These are phyloP conservation scores for Ifrita kowaldi DNA, from an alignment of 2,113 vertebrate genomes.

Conservation along the genomic window DNA sequence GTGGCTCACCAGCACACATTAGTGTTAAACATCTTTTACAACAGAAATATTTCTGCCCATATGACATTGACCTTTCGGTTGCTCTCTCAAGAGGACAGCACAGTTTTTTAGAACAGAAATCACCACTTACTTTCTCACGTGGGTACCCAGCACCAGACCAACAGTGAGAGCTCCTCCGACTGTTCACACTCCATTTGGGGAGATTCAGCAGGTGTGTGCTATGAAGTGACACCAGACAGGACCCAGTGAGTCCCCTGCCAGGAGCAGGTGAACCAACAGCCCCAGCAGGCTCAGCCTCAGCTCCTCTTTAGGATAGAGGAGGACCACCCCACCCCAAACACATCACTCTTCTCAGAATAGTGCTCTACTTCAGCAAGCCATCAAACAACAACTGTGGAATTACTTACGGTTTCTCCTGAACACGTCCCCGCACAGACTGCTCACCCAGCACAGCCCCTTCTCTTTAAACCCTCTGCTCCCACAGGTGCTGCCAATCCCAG, in stretches of 20 bases:
- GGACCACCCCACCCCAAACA: neutral
- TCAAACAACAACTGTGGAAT: neutral
- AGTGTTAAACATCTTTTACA: neutral
- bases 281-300: neutral
- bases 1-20: neutral
- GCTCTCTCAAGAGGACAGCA: neutral
- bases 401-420: neutral
- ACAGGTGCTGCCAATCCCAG: neutral
- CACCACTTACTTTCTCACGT: neutral
- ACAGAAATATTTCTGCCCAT: neutral
- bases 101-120: neutral
- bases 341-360: neutral
- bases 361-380: neutral
- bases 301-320: neutral
- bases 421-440: too few species aligned
- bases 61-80: neutral
- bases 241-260: neutral
- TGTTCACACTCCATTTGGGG: accelerated
- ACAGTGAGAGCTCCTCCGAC: neutral
- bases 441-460: neutral
- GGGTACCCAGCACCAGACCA: neutral
- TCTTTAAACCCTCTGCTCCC: neutral
- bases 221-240: neutral
- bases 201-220: accelerated
- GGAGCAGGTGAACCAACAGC: neutral